Conservation (phyloP, 2,888 invertebrate species). For the Rhimphoctona megacephalus region DNA sequence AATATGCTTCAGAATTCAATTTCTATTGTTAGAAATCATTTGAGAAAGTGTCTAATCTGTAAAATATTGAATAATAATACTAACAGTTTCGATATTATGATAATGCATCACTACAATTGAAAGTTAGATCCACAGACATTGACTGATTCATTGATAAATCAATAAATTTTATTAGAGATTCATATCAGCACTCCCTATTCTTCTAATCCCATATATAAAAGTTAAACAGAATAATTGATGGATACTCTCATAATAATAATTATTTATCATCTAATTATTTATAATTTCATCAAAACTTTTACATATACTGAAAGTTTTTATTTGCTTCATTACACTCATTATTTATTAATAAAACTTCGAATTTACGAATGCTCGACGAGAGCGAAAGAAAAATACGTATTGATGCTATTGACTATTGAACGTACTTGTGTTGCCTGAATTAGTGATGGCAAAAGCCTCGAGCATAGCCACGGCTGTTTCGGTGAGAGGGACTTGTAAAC, state of each 20-base stretch:
- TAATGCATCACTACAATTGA: background rate
- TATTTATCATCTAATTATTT: background rate
- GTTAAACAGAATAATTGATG: background rate
- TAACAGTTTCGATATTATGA: background rate
- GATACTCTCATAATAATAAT: background rate
- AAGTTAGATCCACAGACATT: background rate
- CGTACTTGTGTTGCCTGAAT: slow-evolving; percentile 66
- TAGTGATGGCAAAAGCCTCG: slow-evolving; percentile 65
- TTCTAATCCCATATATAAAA: background rate
- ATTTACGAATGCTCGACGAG: slow-evolving; percentile 6
- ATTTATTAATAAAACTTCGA: background rate
- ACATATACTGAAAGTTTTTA: background rate
- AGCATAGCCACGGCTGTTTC: slow-evolving; percentile 61
- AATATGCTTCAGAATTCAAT: background rate
- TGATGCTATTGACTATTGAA: slow-evolving; percentile 28
- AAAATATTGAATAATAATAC: background rate
- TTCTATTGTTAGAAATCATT: background rate
- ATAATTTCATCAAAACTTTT: background rate
- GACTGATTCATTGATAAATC: background rate
- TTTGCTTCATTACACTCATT: slow-evolving; percentile 12
- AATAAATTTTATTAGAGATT: no score
- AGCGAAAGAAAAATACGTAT: slow-evolving; percentile 35
- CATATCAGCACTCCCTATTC: no score
- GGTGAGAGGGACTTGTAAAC: slow-evolving; percentile 83
- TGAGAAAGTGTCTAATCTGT: background rate